Conservation (phyloP, 2,888 invertebrate genomes). For the Phytoseiulus persimilis region DNA sequence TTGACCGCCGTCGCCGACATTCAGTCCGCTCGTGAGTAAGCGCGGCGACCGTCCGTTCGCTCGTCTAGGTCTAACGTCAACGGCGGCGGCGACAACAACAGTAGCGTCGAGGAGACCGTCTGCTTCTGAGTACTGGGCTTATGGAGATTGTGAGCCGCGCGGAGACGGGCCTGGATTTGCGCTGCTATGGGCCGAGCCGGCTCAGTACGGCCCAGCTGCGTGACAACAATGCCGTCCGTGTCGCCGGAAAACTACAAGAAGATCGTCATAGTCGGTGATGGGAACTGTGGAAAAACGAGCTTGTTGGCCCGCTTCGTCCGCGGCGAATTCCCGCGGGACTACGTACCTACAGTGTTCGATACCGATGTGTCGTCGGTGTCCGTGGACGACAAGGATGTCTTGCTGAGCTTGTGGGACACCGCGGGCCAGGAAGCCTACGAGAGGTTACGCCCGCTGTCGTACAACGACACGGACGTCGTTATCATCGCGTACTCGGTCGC, state of each 20-base stretch:
- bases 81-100: neutral
- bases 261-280: slow-evolving; percentile 40
- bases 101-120: neutral
- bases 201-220: slow-evolving; percentile 21
- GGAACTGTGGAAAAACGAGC: slow-evolving; percentile 39
- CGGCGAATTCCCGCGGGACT: slow-evolving; percentile 27
- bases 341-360: slow-evolving; percentile 40
- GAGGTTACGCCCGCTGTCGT: slow-evolving; percentile 8
- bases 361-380: slow-evolving; percentile 26
- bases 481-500: slow-evolving; percentile 29
- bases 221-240: slow-evolving; percentile 22
- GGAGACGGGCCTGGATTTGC: neutral
- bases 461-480: neutral
- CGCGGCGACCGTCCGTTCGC: neutral
- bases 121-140: neutral
- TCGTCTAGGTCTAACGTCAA: neutral
- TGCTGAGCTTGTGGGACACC: slow-evolving; percentile 17
- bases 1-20: neutral
- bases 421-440: slow-evolving; percentile 37
- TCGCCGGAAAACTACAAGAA: slow-evolving; percentile 25
- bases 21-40: neutral
- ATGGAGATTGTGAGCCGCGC: neutral
- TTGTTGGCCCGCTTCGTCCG: slow-evolving; percentile 27
- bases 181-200: neutral
- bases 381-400: neutral